Evolutionary conservation across 2,888 invertebrate species (phyloP).

Genomic region (Electrophaes corylata): DNA sequence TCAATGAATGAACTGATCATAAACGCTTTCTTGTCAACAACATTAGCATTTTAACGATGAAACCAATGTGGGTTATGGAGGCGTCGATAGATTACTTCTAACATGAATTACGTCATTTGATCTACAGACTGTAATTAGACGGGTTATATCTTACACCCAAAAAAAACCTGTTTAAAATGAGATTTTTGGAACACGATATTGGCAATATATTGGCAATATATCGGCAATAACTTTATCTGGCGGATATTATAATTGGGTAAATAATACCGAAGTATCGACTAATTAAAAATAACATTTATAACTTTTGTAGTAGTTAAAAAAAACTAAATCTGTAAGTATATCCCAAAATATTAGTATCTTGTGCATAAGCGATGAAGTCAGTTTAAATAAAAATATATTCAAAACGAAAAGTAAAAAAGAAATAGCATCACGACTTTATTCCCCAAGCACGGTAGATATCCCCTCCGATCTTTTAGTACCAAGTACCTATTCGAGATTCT

Average conservation of each 20-base stretch:
- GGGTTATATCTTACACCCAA: slow-evolving; percentile 4
- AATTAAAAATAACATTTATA: neutral
- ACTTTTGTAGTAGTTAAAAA: neutral
- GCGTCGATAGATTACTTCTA: neutral
- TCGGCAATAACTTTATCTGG: neutral
- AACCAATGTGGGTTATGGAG: slow-evolving; percentile 2
- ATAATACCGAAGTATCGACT: neutral
- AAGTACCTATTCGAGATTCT: too few relatives aligned
- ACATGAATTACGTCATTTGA: slow-evolving; percentile 7
- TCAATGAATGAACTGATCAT: slow-evolving; percentile 13
- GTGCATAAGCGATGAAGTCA: too few relatives aligned
- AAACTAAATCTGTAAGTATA: too few relatives aligned
- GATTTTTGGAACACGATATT: slow-evolving; percentile 16
- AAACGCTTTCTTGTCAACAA: slow-evolving; percentile 8
- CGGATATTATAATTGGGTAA: neutral
- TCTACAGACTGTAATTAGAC: slow-evolving; percentile 6
- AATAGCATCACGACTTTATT: too few relatives aligned
- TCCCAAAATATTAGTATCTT: too few relatives aligned
- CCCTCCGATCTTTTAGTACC: too few relatives aligned
- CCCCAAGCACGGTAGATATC: too few relatives aligned
- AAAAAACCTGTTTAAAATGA: slow-evolving; percentile 9
- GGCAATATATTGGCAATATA: neutral
- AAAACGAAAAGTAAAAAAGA: too few relatives aligned
- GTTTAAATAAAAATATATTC: too few relatives aligned
- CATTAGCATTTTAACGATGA: slow-evolving; percentile 3